These are phyloP conservation scores for Pseudomyrmex dendroicus DNA, from an alignment of 1,140 invertebrate species.

Conservation along the genomic window DNA sequence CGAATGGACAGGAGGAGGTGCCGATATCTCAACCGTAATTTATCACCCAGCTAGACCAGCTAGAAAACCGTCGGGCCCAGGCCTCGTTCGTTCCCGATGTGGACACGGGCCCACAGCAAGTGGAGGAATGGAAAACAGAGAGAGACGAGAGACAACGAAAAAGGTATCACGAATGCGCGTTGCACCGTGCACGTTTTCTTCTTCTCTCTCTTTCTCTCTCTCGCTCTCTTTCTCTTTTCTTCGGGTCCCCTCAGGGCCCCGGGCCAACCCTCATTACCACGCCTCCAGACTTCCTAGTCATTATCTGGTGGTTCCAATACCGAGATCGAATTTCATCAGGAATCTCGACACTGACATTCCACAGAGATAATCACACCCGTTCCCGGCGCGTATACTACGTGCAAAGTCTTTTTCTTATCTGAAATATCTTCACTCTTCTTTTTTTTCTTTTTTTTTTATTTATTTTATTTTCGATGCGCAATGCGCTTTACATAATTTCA, in stretches of 20 bases:
- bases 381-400: slow-evolving; percentile 22
- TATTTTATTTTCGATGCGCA: not conserved
- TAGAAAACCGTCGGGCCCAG: slow-evolving; percentile 66
- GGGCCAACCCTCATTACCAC: slow-evolving; percentile 81
- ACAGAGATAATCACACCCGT: slow-evolving; percentile 70
- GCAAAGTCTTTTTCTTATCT: slow-evolving; percentile 6
- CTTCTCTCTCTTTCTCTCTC: not conserved
- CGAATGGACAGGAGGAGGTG: slow-evolving; percentile 81
- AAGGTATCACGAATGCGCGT: slow-evolving; percentile 43
- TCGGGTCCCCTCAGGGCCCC: slow-evolving; percentile 36
- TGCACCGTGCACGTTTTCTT: slow-evolving; percentile 5
- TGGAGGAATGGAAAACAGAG: slow-evolving; percentile 65
- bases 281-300: slow-evolving; percentile 82
- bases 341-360: slow-evolving; percentile 86
- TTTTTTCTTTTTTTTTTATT: no score
- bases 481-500: slow-evolving; percentile 24
- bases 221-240: not conserved
- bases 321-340: slow-evolving; percentile 73
- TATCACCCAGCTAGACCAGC: slow-evolving; percentile 78
- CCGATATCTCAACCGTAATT: slow-evolving; percentile 81
- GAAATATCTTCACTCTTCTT: slow-evolving; percentile 2
- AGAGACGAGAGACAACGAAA: slow-evolving; percentile 67
- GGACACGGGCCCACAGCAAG: slow-evolving; percentile 62
- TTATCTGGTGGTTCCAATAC: slow-evolving; percentile 80
- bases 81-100: slow-evolving; percentile 28